Conservation (phyloP, 2,797 vertebrate species). For the Poecilia picta region DNA sequence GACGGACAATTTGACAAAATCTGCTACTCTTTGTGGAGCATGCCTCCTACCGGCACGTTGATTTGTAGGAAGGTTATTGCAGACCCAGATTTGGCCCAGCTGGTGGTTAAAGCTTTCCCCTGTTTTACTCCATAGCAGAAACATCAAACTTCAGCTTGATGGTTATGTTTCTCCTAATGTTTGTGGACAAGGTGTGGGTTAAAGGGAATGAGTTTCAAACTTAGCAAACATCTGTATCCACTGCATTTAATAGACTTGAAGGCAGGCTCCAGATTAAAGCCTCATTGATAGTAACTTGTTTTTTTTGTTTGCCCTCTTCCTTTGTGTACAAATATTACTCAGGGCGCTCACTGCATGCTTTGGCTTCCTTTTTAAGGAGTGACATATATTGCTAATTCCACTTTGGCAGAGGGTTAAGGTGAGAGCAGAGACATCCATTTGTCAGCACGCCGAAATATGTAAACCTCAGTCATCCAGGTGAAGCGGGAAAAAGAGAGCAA, state of each 20-base stretch:
- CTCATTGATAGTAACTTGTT: neutral
- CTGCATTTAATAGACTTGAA: neutral
- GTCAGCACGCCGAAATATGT: neutral
- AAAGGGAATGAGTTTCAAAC: neutral
- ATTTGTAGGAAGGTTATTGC: constrained; percentile 1
- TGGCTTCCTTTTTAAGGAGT: neutral
- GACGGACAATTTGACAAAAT: constrained; percentile 56
- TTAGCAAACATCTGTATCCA: neutral
- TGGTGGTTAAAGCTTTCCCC: constrained; percentile 28
- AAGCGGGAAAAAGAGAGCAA: neutral
- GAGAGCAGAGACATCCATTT: neutral
- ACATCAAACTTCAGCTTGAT: neutral
- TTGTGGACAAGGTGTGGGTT: neutral
- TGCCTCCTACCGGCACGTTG: constrained; percentile 16
- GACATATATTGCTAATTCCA: neutral
- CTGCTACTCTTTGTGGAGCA: constrained; percentile 39
- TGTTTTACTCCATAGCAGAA: neutral
- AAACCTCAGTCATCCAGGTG: neutral
- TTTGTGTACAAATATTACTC: neutral
- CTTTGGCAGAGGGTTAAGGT: neutral
- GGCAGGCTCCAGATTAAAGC: neutral
- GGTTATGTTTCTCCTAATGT: neutral
- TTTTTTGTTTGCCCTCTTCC: neutral
- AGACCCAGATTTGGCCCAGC: constrained; percentile 66
- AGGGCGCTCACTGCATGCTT: neutral